A percentile compares a stretch with the other conserved stretches of the same genome.
phyloP scores from a whole-genome alignment of 2,888 invertebrate species.

The Calameuta pallipes region DNA sequence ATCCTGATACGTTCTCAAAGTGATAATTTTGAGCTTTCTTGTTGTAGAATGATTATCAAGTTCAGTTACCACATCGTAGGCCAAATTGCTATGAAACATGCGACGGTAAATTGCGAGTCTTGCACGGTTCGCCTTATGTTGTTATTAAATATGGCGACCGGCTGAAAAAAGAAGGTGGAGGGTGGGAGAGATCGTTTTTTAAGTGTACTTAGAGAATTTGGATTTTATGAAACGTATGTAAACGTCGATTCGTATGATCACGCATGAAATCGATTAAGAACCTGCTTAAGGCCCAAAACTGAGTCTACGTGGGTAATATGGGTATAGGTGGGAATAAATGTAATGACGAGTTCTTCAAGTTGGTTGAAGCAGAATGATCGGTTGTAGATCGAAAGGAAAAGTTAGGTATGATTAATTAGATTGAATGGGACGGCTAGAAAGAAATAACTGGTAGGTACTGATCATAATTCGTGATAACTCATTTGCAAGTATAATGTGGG shows the following conservation, averaged over 20 bases:
- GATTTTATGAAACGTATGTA: background rate
- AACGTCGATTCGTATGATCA: background rate
- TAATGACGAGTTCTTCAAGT: background rate
- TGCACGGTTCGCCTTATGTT: background rate
- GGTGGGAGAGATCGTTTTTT: background rate
- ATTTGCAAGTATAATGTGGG: slow-evolving; percentile 17
- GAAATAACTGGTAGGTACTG: slow-evolving; percentile 16
- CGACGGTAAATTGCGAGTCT: background rate
- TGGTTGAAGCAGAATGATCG: background rate
- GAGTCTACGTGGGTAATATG: background rate
- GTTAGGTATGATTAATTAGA: slow-evolving; percentile 16
- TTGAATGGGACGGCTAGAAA: slow-evolving; percentile 13
- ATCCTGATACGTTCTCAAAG: slow-evolving; percentile 20
- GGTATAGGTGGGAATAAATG: background rate
- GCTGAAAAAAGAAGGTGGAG: background rate
- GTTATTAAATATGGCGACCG: background rate
- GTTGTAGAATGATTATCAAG: background rate
- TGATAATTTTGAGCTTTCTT: slow-evolving; percentile 33
- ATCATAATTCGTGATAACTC: slow-evolving; percentile 15
- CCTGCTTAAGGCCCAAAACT: background rate
- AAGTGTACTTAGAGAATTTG: background rate
- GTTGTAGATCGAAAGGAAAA: background rate
- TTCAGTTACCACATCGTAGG: background rate
- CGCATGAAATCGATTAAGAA: background rate
- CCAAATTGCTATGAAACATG: slow-evolving; percentile 1